Percentiles rank a stretch among this genome's conserved stretches.
phyloP scores from a whole-genome alignment of 2,888 invertebrate genomes.

The Brassicogethes aeneus region DNA sequence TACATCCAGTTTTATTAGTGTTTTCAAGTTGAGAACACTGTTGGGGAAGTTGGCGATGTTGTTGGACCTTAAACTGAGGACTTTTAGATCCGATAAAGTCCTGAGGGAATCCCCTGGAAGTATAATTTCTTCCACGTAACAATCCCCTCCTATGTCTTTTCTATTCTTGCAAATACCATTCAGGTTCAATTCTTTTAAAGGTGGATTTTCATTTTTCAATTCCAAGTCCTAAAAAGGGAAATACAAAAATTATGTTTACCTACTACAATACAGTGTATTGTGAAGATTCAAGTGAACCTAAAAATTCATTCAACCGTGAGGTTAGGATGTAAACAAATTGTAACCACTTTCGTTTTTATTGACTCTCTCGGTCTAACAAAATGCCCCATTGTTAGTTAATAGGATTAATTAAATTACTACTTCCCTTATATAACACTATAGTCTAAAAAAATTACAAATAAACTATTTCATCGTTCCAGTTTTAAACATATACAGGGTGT shows the following conservation, averaged over 20 bases:
- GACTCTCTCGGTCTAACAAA: too few relatives aligned
- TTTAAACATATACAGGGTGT: too few relatives aligned
- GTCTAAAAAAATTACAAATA: too few relatives aligned
- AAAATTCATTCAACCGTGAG: too few relatives aligned
- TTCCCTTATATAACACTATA: too few relatives aligned
- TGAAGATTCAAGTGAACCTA: too few relatives aligned
- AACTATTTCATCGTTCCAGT: too few relatives aligned
- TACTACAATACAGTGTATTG: background rate
- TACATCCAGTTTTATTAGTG: constrained; percentile 56
- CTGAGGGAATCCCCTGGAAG: constrained; percentile 35
- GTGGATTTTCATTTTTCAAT: too few relatives aligned
- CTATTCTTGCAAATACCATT: constrained; percentile 34
- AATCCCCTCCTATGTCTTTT: constrained; percentile 20
- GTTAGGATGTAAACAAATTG: too few relatives aligned
- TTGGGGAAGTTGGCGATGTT: constrained; percentile 51
- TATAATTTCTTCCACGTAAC: constrained; percentile 37
- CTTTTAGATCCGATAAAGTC: constrained; percentile 33
- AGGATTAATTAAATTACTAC: too few relatives aligned
- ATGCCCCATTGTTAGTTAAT: too few relatives aligned
- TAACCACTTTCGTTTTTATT: too few relatives aligned
- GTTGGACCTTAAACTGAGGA: constrained; percentile 45
- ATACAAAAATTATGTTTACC: background rate
- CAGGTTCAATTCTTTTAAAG: constrained; percentile 33
- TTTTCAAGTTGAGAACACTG: constrained; percentile 50
- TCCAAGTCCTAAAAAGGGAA: background rate